Evolutionary conservation across 2,888 invertebrate genomes (phyloP).

Genomic region (Cylloceria caligata): DNA sequence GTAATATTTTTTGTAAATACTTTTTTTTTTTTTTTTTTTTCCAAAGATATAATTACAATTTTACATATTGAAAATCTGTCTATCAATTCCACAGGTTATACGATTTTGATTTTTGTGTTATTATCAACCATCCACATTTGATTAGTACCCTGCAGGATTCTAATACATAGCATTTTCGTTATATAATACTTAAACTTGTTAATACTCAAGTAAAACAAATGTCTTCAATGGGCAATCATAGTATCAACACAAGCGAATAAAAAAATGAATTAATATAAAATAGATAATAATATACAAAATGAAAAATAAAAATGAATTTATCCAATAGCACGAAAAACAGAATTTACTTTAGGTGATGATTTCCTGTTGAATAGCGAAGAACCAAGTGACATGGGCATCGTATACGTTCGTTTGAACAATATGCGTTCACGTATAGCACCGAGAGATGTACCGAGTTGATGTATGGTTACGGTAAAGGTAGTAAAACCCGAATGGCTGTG

Average conservation of each 20-base stretch:
- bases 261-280: neutral
- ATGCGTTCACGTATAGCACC: conserved; percentile 9
- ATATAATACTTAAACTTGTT: too few relatives aligned
- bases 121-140: too few relatives aligned
- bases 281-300: neutral
- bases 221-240: too few relatives aligned
- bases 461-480: conserved; percentile 73
- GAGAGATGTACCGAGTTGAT: too few relatives aligned
- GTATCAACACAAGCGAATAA: neutral
- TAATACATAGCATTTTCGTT: too few relatives aligned
- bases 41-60: too few relatives aligned
- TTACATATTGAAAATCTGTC: too few relatives aligned
- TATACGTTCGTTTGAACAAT: neutral
- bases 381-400: neutral
- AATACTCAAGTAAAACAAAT: too few relatives aligned
- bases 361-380: neutral
- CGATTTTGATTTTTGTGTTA: too few relatives aligned
- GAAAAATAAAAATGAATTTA: neutral
- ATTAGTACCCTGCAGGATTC: too few relatives aligned
- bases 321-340: neutral
- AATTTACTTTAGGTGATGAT: neutral
- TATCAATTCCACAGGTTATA: too few relatives aligned
- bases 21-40: neutral
- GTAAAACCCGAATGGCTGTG: conserved; percentile 67
- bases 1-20: neutral